These are phyloP conservation scores for Synanthedon vespiformis DNA, from an alignment of 2,888 invertebrate species.

Conservation along the genomic window DNA sequence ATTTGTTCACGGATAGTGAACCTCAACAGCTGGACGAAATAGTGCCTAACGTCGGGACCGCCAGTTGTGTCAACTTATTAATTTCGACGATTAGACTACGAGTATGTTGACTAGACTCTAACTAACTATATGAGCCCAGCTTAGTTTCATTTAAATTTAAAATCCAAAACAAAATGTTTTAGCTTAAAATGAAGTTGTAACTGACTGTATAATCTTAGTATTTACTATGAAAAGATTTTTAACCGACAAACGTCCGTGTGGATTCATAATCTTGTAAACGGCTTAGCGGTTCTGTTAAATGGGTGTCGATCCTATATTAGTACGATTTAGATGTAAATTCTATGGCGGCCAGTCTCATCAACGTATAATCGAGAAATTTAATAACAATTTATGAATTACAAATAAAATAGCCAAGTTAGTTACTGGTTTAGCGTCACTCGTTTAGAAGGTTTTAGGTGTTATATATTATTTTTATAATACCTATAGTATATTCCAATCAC, in stretches of 20 bases:
- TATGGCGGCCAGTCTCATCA: constrained; percentile 39
- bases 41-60: no score
- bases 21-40: no score
- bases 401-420: constrained; percentile 31
- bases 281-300: constrained; percentile 14
- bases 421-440: constrained; percentile 12
- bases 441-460: no score
- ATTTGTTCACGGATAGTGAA: no score
- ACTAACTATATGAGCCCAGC: no score
- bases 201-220: constrained; percentile 5
- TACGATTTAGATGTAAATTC: constrained; percentile 48
- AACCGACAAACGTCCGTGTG: constrained; percentile 1
- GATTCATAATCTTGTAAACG: constrained; percentile 16
- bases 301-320: constrained; percentile 29
- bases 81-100: no score
- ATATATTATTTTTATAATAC: no score
- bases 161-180: no score
- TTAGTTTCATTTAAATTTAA: no score
- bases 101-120: no score
- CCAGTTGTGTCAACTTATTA: no score
- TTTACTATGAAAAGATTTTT: constrained; percentile 9
- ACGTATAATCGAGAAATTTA: constrained; percentile 38
- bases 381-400: constrained; percentile 39
- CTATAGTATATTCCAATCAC: no score
- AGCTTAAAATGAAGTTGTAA: neutral